Evolutionary conservation across 1,140 invertebrate genomes (phyloP), one percentile per base, ranked within the genome.

Genomic region (Trichomalopsis sarcophagae): DNA sequence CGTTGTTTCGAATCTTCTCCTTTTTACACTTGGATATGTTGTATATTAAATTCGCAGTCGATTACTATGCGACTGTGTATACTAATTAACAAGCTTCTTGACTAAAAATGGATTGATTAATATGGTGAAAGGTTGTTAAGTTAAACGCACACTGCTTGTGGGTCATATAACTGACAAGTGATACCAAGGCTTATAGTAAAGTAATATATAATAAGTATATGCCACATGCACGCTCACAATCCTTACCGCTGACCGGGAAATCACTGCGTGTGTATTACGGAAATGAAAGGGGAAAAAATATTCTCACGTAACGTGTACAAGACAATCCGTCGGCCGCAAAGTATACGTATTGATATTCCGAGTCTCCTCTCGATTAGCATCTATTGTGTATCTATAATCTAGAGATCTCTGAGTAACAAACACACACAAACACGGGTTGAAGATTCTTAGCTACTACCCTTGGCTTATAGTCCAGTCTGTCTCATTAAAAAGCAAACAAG

Each of bases 101-200:
- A 80, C 4, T 84, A 30, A 40, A 62, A 40, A 40, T 30, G 68
- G 33, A 40, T 73, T 2, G 69, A 73, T 66, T 40, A 81, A 85
- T 81, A 74, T 85, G 84, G 84, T 85, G 84, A 75, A 84, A 84
- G 84, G 84, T 81, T 27, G 75, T 5, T n/a, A 27, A 68, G 55
- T 76, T 55, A 30, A 78, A 50, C 27, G 13, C 13, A 71, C 17
- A 47, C 23, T 75, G 84, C 84, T 85, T 68, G 68, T 27, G 78
- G 84, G 71, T 69, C 17, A 11, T 50, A 3, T 36, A 27, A 73
- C 69, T 80, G 44, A 75, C 83, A 74, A 44, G n/a, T 66, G 30
- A 75, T 33, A 14, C 10, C 69, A 36, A 73, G 14, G 10, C 27
- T 75, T 75, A 36, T 36, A 21, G 36, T 75, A 17, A 71, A 71